Evolutionary conservation across 2,888 invertebrate genomes (phyloP).

Genomic region (Spatulosminthurus flaviceps): DNA sequence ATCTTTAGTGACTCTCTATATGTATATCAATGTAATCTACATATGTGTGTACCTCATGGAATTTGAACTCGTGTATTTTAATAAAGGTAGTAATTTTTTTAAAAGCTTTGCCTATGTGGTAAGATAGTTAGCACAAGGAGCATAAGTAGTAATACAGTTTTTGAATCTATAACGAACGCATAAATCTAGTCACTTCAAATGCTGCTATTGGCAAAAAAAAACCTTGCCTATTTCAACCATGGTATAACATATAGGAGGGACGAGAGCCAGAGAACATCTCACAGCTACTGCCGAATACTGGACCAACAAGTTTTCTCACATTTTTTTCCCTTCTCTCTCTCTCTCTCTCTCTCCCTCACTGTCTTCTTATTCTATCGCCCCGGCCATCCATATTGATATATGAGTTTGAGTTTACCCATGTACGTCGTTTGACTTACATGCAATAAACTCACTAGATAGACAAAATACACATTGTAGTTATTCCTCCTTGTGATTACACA

Average conservation of each 20-base stretch:
- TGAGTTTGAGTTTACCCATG: slow-evolving; percentile 47
- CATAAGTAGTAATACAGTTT: slow-evolving; percentile 45
- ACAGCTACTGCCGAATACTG: slow-evolving; percentile 44
- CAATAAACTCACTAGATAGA: slow-evolving; percentile 46
- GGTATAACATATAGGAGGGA: slow-evolving; percentile 7
- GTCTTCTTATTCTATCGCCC: slow-evolving; percentile 34
- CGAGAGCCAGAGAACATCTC: slow-evolving; percentile 32
- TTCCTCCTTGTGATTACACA: slow-evolving; percentile 46
- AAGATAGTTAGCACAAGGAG: background rate
- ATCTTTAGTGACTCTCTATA: too few species aligned
- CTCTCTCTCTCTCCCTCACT: background rate
- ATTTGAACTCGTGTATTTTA: slow-evolving; percentile 9
- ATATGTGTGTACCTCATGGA: background rate
- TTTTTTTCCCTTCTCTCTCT: slow-evolving; percentile 18
- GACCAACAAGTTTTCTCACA: slow-evolving; percentile 47
- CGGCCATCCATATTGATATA: slow-evolving; percentile 47
- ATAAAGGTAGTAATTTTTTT: slow-evolving; percentile 2
- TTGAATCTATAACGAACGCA: slow-evolving; percentile 51
- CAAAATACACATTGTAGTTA: slow-evolving; percentile 47
- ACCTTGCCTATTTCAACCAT: slow-evolving; percentile 1
- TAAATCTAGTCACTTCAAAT: slow-evolving; percentile 48
- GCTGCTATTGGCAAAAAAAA: slow-evolving; percentile 44
- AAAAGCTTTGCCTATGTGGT: background rate
- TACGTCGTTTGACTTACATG: slow-evolving; percentile 47
- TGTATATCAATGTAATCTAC: background rate